Conservation (phyloP, 2,113 vertebrate species). For the Hypocryptadius cinnamomeus region DNA sequence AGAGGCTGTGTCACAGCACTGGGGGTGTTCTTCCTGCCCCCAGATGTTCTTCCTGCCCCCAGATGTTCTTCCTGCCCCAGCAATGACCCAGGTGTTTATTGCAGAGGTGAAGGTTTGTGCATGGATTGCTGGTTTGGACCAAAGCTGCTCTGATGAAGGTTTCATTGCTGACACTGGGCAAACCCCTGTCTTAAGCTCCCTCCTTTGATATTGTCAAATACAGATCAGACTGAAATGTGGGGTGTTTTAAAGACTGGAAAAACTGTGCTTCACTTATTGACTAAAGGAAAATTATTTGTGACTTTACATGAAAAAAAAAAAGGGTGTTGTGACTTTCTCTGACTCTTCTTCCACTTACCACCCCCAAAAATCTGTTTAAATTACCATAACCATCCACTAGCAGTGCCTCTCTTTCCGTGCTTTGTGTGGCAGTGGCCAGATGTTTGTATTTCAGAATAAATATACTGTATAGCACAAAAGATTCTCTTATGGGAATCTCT, state of each 20-base stretch:
- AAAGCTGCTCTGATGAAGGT: background rate
- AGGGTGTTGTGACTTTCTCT: background rate
- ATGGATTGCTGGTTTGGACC: background rate
- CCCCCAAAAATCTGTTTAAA: background rate
- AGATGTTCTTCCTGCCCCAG: background rate
- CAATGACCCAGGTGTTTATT: rapidly evolving
- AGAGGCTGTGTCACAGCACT: background rate
- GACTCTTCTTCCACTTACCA: background rate
- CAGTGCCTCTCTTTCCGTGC: background rate
- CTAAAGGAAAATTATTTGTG: background rate
- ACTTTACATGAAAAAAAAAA: background rate
- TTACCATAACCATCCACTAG: background rate
- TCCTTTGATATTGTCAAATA: background rate
- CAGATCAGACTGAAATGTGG: background rate
- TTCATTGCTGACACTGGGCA: background rate
- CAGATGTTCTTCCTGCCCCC: background rate
- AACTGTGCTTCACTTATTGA: background rate
- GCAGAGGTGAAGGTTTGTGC: background rate
- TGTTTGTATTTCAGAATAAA: background rate
- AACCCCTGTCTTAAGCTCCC: background rate
- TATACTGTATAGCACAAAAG: background rate
- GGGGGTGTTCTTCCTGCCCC: background rate
- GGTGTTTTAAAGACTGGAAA: background rate
- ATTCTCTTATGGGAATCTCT: no score
- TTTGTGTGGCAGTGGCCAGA: background rate